phyloP scores from a whole-genome alignment of 92 coral and sea anemone genomes.

The Scolanthus callimorphus region DNA sequence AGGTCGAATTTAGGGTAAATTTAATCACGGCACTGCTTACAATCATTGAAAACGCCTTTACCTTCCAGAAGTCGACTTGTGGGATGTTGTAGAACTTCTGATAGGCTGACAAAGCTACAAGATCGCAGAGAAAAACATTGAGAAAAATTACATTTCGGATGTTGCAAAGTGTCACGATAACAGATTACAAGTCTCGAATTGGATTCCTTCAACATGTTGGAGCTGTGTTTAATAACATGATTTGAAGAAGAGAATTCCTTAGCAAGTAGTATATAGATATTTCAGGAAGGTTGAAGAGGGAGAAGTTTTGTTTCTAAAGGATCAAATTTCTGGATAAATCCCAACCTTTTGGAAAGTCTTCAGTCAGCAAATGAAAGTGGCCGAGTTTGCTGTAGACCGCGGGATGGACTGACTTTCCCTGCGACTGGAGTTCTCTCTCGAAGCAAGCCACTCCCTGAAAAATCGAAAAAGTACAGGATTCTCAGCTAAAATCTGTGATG shows the following conservation, averaged over 20 bases:
- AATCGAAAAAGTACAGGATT: conserved; percentile 5
- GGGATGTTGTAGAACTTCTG: conserved; percentile 91
- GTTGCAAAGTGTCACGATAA: neutral
- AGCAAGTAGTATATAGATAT: no score
- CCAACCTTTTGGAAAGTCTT: conserved; percentile 92
- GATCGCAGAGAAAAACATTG: neutral
- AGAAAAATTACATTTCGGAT: neutral
- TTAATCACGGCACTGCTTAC: no score
- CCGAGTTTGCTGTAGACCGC: conserved; percentile 93
- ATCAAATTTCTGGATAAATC: neutral
- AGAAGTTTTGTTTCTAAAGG: neutral
- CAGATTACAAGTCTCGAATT: neutral
- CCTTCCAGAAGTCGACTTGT: conserved; percentile 97
- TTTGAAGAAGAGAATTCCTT: no score
- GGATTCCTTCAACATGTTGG: neutral
- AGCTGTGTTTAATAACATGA: no score
- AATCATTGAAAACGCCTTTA: no score
- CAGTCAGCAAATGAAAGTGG: conserved; percentile 95
- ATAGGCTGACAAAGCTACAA: conserved; percentile 91
- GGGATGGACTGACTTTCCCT: conserved; percentile 74
- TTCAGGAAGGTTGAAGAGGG: no score
- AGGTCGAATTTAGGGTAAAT: no score
- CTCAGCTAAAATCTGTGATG: conserved; percentile 10
- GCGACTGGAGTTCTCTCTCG: conserved; percentile 74
- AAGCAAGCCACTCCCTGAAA: conserved; percentile 80